phyloP scores from a whole-genome alignment of 2,888 invertebrate genomes.

The Deilephila porcellus region DNA sequence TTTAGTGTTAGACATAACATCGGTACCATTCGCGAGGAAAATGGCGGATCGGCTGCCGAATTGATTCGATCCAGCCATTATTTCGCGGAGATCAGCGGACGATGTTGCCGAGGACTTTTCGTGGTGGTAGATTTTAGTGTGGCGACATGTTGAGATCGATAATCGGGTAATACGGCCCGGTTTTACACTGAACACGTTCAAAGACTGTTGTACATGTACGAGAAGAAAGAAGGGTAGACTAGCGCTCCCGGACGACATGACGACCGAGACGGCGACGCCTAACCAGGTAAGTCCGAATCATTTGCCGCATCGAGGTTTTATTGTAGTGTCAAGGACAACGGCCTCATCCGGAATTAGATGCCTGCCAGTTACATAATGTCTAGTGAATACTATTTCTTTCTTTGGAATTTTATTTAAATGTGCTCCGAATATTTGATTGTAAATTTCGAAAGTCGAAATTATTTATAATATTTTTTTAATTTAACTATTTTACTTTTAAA shows the following conservation, averaged over 20 bases:
- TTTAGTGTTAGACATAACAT: constrained; percentile 45
- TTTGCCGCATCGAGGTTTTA: constrained; percentile 61
- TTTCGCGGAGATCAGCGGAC: constrained; percentile 39
- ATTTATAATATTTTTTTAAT: no score
- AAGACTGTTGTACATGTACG: constrained; percentile 78
- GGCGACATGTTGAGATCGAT: constrained; percentile 67
- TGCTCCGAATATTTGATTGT: no score
- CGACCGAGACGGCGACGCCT: constrained; percentile 82
- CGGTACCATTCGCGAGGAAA: constrained; percentile 54
- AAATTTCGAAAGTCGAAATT: no score
- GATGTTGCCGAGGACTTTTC: constrained; percentile 65
- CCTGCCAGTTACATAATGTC: constrained; percentile 56
- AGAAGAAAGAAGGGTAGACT: constrained; percentile 73
- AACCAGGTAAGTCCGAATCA: constrained; percentile 66
- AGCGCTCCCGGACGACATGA: constrained; percentile 75
- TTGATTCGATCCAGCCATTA: constrained; percentile 28
- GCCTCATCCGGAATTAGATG: constrained; percentile 51
- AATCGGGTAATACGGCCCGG: constrained; percentile 54
- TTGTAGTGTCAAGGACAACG: constrained; percentile 64
- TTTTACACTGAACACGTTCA: constrained; percentile 67
- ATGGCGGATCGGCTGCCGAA: constrained; percentile 64
- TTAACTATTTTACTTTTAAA: no score
- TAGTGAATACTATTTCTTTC: constrained; percentile 29
- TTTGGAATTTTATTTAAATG: neutral
- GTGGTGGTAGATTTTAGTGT: constrained; percentile 56